Percentiles rank a stretch among this genome's conserved stretches.
phyloP scores from a whole-genome alignment of 2,888 invertebrate species.

The Elgonia sp. region DNA sequence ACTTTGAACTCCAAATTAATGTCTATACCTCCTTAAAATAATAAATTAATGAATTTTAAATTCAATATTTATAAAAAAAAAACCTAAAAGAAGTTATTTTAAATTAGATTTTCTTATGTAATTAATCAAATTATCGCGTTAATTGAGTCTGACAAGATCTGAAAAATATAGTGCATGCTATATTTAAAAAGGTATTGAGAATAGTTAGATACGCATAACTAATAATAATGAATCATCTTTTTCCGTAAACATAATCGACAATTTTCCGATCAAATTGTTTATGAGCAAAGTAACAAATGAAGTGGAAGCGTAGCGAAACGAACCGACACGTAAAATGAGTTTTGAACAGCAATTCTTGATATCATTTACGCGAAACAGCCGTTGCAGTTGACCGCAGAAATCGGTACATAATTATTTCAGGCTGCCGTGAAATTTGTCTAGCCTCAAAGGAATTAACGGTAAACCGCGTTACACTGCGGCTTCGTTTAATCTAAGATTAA shows the following conservation, averaged over 20 bases:
- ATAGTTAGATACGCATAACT: neutral
- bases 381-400: constrained; percentile 68
- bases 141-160: no score
- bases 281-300: constrained; percentile 16
- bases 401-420: constrained; percentile 73
- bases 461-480: constrained; percentile 69
- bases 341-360: constrained; percentile 49
- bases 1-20: no score
- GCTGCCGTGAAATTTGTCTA: constrained; percentile 71
- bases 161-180: neutral
- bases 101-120: no score
- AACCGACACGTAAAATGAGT: constrained; percentile 61
- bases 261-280: constrained; percentile 41
- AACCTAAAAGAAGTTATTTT: no score
- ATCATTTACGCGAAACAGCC: constrained; percentile 55
- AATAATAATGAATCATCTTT: neutral
- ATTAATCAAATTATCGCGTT: no score
- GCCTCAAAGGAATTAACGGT: constrained; percentile 74
- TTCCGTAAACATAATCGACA: constrained; percentile 1
- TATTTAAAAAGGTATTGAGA: neutral
- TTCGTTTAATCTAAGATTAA: constrained; percentile 71
- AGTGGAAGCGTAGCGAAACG: constrained; percentile 50
- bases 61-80: no score
- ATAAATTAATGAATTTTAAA: no score
- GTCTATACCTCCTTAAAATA: no score